A percentile compares a stretch with the other conserved stretches of the same genome.
phyloP scores from a whole-genome alignment of 1,140 invertebrate genomes.

The Metopolophium dirhodum region DNA sequence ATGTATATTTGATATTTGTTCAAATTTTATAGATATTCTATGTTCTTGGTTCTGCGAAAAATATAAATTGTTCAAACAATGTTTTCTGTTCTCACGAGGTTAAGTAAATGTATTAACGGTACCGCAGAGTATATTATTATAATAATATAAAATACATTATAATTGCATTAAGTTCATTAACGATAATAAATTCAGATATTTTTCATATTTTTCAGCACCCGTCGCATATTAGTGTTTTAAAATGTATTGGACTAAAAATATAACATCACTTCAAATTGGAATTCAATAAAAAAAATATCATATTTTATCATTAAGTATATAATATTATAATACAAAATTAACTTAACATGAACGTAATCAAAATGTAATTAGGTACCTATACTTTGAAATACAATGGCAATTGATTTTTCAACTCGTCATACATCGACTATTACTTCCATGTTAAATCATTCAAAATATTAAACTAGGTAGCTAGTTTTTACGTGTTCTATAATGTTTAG shows the following conservation, averaged over 20 bases:
- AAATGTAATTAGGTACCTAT: too few species aligned
- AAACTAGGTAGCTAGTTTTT: background rate
- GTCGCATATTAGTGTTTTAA: background rate
- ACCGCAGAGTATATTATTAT: background rate
- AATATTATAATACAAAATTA: too few species aligned
- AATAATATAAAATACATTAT: background rate
- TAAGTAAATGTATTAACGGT: background rate
- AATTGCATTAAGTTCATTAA: background rate
- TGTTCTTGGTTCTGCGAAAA: background rate
- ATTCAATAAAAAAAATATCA: too few species aligned
- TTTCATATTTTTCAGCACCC: background rate
- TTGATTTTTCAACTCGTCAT: background rate
- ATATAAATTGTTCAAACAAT: constrained; percentile 8
- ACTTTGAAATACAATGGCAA: background rate
- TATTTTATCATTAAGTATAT: too few species aligned
- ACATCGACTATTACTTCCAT: background rate
- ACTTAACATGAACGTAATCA: too few species aligned
- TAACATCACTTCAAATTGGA: too few species aligned
- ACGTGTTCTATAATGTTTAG: background rate
- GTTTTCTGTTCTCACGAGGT: background rate
- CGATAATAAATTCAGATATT: background rate
- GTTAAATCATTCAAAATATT: background rate
- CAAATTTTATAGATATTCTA: background rate
- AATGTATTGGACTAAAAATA: too few species aligned
- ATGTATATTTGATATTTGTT: background rate